phyloP scores from a whole-genome alignment of 2,888 invertebrate species.

The Eupelmus urozonus region DNA sequence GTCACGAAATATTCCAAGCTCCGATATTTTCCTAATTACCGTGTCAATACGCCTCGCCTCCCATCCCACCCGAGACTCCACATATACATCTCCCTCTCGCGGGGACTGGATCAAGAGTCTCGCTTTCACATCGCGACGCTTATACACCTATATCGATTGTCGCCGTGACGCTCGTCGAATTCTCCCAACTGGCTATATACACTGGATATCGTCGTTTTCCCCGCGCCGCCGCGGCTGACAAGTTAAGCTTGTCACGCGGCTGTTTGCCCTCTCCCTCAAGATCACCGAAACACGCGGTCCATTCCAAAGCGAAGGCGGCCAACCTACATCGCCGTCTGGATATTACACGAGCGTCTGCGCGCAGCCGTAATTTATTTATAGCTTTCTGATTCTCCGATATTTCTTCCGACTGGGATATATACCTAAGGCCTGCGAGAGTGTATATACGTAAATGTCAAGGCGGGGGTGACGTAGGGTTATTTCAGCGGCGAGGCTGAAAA shows the following conservation, averaged over 20 bases:
- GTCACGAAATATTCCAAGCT: conserved; percentile 28
- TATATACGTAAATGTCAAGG: background rate
- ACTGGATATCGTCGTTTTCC: conserved; percentile 17
- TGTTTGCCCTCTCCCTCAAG: conserved; percentile 29
- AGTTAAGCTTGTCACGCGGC: conserved; percentile 50
- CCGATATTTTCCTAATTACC: conserved; percentile 36
- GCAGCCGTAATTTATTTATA: conserved; percentile 42
- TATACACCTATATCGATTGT: conserved; percentile 56
- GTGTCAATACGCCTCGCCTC: conserved; percentile 3
- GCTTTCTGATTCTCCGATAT: conserved; percentile 33
- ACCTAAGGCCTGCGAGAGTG: too few species aligned
- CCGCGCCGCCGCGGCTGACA: conserved; percentile 41
- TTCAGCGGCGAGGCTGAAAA: background rate
- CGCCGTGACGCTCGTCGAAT: background rate
- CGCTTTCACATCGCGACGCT: background rate
- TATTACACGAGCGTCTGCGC: too few species aligned
- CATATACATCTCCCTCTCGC: conserved; percentile 14
- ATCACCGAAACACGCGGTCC: too few species aligned
- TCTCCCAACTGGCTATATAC: background rate
- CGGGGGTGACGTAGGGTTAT: background rate
- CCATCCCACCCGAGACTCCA: background rate
- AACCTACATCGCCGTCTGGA: too few species aligned
- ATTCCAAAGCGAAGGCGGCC: too few species aligned
- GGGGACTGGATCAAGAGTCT: conserved; percentile 41
- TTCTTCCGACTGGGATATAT: too few species aligned